Conservation (phyloP, 2,888 invertebrate species). For the Folsomia manolachei region DNA sequence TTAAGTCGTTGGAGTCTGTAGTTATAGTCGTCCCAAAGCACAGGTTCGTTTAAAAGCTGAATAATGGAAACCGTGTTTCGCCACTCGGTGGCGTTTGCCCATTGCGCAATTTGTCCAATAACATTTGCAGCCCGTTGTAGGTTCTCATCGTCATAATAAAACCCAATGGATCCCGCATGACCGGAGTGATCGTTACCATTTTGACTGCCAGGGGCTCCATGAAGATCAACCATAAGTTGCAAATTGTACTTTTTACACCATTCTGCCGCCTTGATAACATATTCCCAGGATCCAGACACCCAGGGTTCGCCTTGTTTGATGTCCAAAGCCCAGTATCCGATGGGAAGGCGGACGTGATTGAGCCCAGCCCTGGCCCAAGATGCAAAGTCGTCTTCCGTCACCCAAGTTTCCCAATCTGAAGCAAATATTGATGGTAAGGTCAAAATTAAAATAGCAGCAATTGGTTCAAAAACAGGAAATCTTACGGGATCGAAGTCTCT, state of each 20-base stretch:
- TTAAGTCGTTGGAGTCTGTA: slow-evolving; percentile 42
- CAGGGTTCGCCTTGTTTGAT: slow-evolving; percentile 44
- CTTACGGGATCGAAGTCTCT: slow-evolving; percentile 25
- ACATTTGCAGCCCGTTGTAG: slow-evolving; percentile 38
- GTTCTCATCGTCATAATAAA: slow-evolving; percentile 45
- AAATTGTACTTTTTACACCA: slow-evolving; percentile 47
- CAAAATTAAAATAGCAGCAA: too few species aligned
- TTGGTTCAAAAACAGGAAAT: too few species aligned
- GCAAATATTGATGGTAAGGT: too few species aligned
- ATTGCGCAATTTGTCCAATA: slow-evolving; percentile 40
- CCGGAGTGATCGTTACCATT: slow-evolving; percentile 50
- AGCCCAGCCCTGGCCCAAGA: slow-evolving; percentile 42
- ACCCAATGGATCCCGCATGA: slow-evolving; percentile 39
- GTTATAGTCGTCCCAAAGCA: slow-evolving; percentile 46
- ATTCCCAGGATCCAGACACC: slow-evolving; percentile 43
- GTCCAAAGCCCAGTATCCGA: slow-evolving; percentile 49
- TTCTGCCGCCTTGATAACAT: slow-evolving; percentile 38
- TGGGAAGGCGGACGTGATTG: slow-evolving; percentile 48
- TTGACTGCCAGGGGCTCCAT: slow-evolving; percentile 50
- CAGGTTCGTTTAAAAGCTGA: slow-evolving; percentile 47
- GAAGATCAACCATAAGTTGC: slow-evolving; percentile 49
- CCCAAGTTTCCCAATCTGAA: slow-evolving; percentile 46
- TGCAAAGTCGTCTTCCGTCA: slow-evolving; percentile 46
- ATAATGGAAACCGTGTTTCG: slow-evolving; percentile 45
- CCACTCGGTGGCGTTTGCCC: slow-evolving; percentile 41